phyloP scores from a whole-genome alignment of 2,797 vertebrate genomes.

The Echiichthys vipera region DNA sequence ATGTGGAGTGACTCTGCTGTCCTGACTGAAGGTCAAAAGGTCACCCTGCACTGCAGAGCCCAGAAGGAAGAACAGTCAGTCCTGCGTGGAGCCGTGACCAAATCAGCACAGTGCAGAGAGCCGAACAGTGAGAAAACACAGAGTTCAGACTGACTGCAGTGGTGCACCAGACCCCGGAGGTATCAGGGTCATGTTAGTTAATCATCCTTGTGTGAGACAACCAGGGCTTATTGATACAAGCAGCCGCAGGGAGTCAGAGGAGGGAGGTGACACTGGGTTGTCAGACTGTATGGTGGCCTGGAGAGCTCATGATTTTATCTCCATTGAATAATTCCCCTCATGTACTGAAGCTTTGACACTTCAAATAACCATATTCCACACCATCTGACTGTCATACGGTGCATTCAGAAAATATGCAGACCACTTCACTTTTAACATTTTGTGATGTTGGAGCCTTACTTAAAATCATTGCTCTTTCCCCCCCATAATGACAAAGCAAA shows the following conservation, averaged over 20 bases:
- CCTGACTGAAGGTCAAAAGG: constrained; percentile 23
- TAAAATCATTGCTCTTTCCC: too few species aligned
- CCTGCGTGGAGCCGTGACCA: neutral
- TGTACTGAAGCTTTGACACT: neutral
- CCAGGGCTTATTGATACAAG: constrained; percentile 26
- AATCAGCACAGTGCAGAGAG: constrained; percentile 6
- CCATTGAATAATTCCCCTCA: neutral
- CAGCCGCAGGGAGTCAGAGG: constrained; percentile 23
- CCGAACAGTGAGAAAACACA: neutral
- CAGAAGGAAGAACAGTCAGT: constrained; percentile 14
- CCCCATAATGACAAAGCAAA: neutral
- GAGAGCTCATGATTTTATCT: neutral
- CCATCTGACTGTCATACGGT: neutral
- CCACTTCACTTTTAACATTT: neutral
- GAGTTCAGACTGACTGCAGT: neutral
- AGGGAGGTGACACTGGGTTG: neutral
- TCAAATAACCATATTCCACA: neutral
- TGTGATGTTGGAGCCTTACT: neutral
- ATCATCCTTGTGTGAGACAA: constrained; percentile 25
- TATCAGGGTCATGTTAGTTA: constrained; percentile 31
- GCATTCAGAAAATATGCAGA: neutral
- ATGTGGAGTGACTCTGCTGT: constrained; percentile 7
- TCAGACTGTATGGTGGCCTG: constrained; percentile 5
- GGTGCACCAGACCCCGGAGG: constrained; percentile 7
- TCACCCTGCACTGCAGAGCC: constrained; percentile 14